Evolutionary conservation across 2,113 vertebrate genomes (phyloP), one percentile per base, ranked within the genome.

Genomic region (Elachura formosa): DNA sequence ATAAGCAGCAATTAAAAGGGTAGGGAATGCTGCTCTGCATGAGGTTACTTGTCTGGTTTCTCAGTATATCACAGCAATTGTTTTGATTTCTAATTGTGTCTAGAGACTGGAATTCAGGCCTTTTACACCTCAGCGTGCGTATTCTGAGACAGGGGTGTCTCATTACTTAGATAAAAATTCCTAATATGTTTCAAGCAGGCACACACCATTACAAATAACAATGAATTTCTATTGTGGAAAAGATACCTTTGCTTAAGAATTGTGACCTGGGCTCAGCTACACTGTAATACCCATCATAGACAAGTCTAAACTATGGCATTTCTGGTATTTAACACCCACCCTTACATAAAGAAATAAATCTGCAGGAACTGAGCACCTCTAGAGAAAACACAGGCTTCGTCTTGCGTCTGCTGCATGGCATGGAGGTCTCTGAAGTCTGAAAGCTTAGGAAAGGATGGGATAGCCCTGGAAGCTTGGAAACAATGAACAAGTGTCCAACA

Each of bases 1-100:
- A 90, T 90, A 91, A 94, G 84, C 77, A 89, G 93, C 93, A 94
- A 87, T 95, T 96, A 91, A 91, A 89, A 95, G 69, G 61, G 56
- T 31, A 87, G 69, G 58, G 62, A 91, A 84, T 64, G 41, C 58
- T 94, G 54, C 45, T 68, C 89, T 72, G 73, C 69, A 68, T 91
- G 80, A 72, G 41, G 49, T 79, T 89, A 63, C 87, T 78, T 68
- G 45, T 78, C 74, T 78, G 34, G 14, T 73, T 92, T 72, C 56
- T 84, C 63, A 91, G 81, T 33, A 36, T 61, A 81, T 66, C 56
- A 84, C 15, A 84, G 45, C 64, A 78, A 81, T 56, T 92, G 76
- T 83, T 96, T 89, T 67, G 56, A 68, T 89, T 93, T 87, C 48
- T 93, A 71, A 49, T 87, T 75, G 45, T 52, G 52, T 45, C 74